Base-by-base conservation (phyloP, 2,113 vertebrate species). In the Caranx ignobilis region DNA sequence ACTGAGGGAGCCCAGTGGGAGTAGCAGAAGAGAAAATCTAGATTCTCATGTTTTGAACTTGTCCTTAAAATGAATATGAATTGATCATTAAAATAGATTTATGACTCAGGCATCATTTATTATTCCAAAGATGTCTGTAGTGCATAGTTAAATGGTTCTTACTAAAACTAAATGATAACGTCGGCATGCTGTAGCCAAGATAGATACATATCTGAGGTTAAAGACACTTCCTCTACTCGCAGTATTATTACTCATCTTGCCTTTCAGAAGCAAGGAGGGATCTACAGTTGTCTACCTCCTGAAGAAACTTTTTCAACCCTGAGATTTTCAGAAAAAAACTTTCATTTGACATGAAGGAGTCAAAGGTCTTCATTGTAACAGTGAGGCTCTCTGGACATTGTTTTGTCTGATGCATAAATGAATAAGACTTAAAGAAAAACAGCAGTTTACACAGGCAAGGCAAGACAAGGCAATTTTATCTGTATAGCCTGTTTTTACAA, bases 161-260 rank as follows among this genome's bases (percentile, higher is more conserved):
- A 37, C 35, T 37, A 7, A 7, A 5, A 37, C 35, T 5, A 4
- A 37, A 37, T 37, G 35, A 37, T 37, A 37, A 37, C 50, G 19
- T 35, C 1, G 45, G 11, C 39, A 66, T 35, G 26, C 34, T 45
- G 37, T 11, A n/a, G 31, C 21, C 6, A 3, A 56, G 21, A 56
- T 11, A 31, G 73, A 57, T 79, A 62, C 19, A 50, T 50, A 47
- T 60, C 31, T 68, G 47, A 5, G 26, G 37, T 61, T 71, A 71
- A 87, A 90, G 85, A 69, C 66, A 26, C 79, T 71, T 84, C 75
- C 43, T 31, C 62, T 64, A 59, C 66, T 59, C 57, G 43, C 6
- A 3, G 13, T 54, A 56, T 67, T 50, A 55, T 78, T 67, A 50
- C 71, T 88, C 54, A 71, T 83, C 71, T 74, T 34, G 39, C 41